Conservation (phyloP, 2,113 vertebrate genomes). For the Motacilla tschutschensis region DNA sequence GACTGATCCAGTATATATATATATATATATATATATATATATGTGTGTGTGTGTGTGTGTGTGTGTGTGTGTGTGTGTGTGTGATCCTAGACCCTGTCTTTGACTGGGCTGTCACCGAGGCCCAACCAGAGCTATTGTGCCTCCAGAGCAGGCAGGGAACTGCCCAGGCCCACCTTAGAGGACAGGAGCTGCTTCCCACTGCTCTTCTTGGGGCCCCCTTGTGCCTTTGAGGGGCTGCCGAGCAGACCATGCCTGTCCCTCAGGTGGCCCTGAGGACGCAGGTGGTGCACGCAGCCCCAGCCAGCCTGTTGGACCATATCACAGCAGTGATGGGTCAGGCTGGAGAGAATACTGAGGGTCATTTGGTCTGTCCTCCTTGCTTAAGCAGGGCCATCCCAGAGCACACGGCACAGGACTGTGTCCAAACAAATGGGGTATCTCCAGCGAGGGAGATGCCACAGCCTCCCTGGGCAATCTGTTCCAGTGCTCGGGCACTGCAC, state of each 20-base stretch:
- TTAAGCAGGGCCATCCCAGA: not conserved
- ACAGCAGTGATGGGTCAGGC: not conserved
- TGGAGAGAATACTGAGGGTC: not conserved
- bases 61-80: too few species aligned
- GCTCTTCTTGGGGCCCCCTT: not conserved
- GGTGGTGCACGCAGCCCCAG: not conserved
- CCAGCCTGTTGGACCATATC: too few species aligned
- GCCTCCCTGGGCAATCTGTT: not conserved
- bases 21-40: fast-evolving
- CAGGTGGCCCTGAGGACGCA: not conserved
- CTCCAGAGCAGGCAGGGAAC: not conserved
- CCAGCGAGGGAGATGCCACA: not conserved
- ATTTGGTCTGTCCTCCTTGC: too few species aligned
- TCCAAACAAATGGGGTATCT: not conserved
- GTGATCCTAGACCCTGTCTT: not conserved
- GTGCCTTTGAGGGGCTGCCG: not conserved
- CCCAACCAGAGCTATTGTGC: not conserved
- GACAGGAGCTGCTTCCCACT: not conserved
- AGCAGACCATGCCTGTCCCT: not conserved
- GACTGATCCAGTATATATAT: not conserved
- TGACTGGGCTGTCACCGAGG: not conserved
- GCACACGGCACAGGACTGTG: not conserved
- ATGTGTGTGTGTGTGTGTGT: too few species aligned
- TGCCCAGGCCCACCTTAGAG: not conserved
- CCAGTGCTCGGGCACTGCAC: not conserved